Base-by-base conservation (phyloP, 1,140 invertebrate species). In the Zaprionus vittiger region DNA sequence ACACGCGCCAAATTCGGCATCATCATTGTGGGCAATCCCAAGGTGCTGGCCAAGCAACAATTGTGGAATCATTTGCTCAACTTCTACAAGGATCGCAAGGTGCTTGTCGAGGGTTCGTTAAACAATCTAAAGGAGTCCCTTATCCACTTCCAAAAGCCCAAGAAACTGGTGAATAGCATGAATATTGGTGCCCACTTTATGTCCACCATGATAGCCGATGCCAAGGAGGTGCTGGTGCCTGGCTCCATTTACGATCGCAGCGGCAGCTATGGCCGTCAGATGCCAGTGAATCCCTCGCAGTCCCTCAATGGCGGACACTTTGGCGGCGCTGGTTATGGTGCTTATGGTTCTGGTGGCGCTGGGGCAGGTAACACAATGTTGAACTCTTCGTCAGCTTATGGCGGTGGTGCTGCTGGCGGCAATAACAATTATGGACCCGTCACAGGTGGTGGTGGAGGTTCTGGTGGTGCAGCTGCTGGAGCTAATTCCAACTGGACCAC, bases 21-120 rank as follows among this genome's bases (percentile, higher is more conserved):
- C 24, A 99, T 99, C 54, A 98, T 99, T 77, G 98, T 99, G 61
- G 99, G 99, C 54, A 99, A 99, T 94, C 99, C 99, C 0, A 99
- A 99, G 94, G 98, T 99, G 9, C 94, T 99, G 0, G 98, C 98
- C 1, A 99, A 99, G 93, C 99, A 99, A 94, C 97, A 98, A 1
- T 93, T 99, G 0, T 99, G 99, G 99, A 99, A 99, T 93, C 98
- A 99, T 92, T 93, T 99, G 70, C 94, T 99, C 22, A 98, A 97
- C 41, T 99, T 99, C 91, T 99, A 99, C 94, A 99, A 99, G 91
- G 99, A 99, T 91, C 97, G 99, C 78, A 98, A 98, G 91, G 98
- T 99, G 34, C 94, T 99, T 4, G 99, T 99, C 0, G 99, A 99
- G 94, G 99, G 99, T 1, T 98, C 99, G 0, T 93, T 99, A 11